Evolutionary conservation across 2,797 vertebrate genomes (phyloP), one percentile per base, ranked within the genome.

Genomic region (Philypnodon macrostomus): DNA sequence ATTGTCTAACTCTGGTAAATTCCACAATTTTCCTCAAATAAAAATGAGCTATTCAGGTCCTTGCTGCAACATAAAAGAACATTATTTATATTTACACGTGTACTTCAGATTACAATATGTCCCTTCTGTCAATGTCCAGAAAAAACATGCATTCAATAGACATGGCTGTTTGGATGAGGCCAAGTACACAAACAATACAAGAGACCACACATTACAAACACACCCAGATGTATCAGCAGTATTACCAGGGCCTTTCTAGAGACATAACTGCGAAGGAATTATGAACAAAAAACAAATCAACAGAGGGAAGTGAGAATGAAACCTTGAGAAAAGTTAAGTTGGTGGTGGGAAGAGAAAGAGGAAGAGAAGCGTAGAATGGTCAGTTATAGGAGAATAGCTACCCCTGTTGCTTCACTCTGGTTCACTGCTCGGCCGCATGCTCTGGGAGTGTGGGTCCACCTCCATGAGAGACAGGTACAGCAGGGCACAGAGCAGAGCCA

Each of bases 391-490:
- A 78, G 63, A 50, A 82, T 76, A 85, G 63, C 74, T 87, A 85
- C 85, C 81, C 70, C 63, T 71, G 77, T 81, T 79, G 65, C 71
- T 84, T 69, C 75, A 80, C 75, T 77, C 67, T 17, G 34, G 74
- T 80, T 46, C 36, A 38, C 81, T 69, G 83, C 81, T 58, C 63
- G 70, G 76, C 76, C 4, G 83, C 73, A 77, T 84, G 68, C 78
- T 82, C 62, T 65, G 74, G 75, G 77, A 84, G 81, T 82, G 74
- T 81, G 64, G 70, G 76, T 81, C 81, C 68, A 81, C 85, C 84
- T 85, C 84, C 84, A 85, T 86, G 67, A 86, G 81, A 86, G 85
- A 82, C 85, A 87, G 86, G 86, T 87, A 87, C 84, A 81, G 83
- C 77, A 81, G 80, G 76, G 84, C 81, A 87, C 82, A 77, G 57